Percentiles rank a stretch among this genome's conserved stretches.
Evolutionary conservation across 2,888 invertebrate species (phyloP).

Genomic region (Sarcophaga subvicina): DNA sequence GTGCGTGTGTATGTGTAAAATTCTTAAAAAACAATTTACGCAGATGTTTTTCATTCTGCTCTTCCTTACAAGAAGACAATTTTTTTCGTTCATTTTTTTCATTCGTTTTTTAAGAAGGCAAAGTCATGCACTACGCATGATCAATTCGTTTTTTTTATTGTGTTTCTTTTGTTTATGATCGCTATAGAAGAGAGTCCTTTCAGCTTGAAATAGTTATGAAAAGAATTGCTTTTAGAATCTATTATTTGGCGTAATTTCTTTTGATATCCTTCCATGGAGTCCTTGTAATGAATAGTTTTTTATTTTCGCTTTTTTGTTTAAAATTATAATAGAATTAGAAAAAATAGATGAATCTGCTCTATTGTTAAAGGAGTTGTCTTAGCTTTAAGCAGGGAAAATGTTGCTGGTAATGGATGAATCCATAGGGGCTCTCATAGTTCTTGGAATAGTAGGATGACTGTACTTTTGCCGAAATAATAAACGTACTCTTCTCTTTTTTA

Average conservation of each 20-base stretch:
- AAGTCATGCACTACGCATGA: conserved; percentile 68
- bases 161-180: conserved; percentile 25
- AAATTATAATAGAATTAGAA: conserved; percentile 59
- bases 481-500: neutral
- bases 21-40: conserved; percentile 61
- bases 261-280: conserved; percentile 57
- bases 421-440: neutral
- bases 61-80: conserved; percentile 5
- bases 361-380: conserved; percentile 46
- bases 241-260: conserved; percentile 41
- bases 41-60: conserved; percentile 66
- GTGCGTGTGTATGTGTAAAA: neutral
- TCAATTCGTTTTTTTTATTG: conserved; percentile 64
- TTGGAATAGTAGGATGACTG: neutral
- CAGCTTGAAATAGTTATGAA: neutral
- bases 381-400: conserved; percentile 9
- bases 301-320: conserved; percentile 22
- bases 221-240: conserved; percentile 51
- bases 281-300: conserved; percentile 17
- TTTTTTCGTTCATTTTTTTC: neutral
- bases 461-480: neutral
- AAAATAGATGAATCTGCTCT: conserved; percentile 28
- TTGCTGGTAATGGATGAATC: neutral
- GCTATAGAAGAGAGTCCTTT: conserved; percentile 25
- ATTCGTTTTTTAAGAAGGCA: neutral